Evolutionary conservation across 1,140 invertebrate genomes (phyloP), one percentile per base, ranked within the genome.

Genomic region (Bradynema listronoti): DNA sequence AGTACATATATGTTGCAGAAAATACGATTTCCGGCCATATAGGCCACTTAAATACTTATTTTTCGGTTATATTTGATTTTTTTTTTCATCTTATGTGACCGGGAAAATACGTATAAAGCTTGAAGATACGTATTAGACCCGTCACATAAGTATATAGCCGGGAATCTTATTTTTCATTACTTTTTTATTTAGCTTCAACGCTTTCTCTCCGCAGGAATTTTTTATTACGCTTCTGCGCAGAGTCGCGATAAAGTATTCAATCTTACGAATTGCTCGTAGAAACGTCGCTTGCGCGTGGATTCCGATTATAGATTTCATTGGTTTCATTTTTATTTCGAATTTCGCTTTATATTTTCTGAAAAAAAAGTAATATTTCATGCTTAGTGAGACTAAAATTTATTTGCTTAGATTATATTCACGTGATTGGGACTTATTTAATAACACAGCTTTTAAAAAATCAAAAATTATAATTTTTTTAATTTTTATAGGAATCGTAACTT

Each of bases 131-230:
- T 11, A 39, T 11, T 39, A 39, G 36, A 39, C 19, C 36, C 11
- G 36, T 39, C 36, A 39, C 19, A 11, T 39, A 39, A 39, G 11
- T 27, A 5, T 7, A 25, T 24, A n/a, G n/a, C 16, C 11, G 9
- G 34, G n/a, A 54, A 60, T 54, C 25, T 19, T 61, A 14, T 30
- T 33, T 43, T 56, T 11, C 27, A 30, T 4, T 14, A 22, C 30
- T 27, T 49, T 64, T 29, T 1, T 11, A 11, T 77, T 46, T 41
- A 77, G 74, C 36, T 77, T 5, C 76, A 78, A 69, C 61, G 69
- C 11, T 49, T 77, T 22, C 46, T 77, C n/a, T 75, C 73, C 30
- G 63, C 73, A n/a, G 77, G 75, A 47, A 75, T 61, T 51, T 77
- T 77, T 56, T 77, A 78, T 52, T 77, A 78, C 61, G 64, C 74